Percentiles rank a stretch among this genome's conserved stretches.
phyloP scores from a whole-genome alignment of 2,113 vertebrate species.

The Brachyhypopomus gauderio region DNA sequence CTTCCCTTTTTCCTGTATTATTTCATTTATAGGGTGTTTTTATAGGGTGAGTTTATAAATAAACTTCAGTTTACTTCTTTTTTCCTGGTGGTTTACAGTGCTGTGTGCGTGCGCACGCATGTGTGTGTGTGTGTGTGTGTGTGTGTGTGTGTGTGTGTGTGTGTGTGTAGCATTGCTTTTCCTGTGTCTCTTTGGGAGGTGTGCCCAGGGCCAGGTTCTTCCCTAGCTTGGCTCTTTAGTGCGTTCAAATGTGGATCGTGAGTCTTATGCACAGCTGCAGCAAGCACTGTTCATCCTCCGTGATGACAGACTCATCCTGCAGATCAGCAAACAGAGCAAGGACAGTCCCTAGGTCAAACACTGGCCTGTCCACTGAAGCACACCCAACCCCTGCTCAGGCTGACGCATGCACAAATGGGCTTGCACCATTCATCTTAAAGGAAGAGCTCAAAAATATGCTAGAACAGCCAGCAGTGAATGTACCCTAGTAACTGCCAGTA shows the following conservation, averaged over 20 bases:
- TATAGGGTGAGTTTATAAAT: no score
- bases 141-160: background rate
- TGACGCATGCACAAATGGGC: background rate
- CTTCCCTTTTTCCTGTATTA: no score
- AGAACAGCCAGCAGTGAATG: background rate
- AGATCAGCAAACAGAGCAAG: conserved; percentile 12
- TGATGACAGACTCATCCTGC: conserved; percentile 35
- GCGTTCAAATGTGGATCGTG: conserved; percentile 12
- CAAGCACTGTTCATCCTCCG: background rate
- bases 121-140: background rate
- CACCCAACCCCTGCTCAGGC: background rate
- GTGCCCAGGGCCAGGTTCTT: conserved; percentile 1
- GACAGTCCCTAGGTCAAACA: background rate
- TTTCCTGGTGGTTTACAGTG: no score
- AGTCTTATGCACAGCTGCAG: background rate
- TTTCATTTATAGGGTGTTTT: no score
- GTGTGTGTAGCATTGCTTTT: background rate
- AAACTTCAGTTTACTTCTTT: no score
- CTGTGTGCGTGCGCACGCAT: no score
- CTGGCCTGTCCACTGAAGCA: background rate
- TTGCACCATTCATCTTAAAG: background rate
- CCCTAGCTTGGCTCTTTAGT: background rate
- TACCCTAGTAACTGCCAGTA: background rate
- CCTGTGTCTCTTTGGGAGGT: background rate
- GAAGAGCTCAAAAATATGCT: no score